These are phyloP conservation scores for Erpobdella octoculata DNA, from an alignment of 2,888 invertebrate species.

Conservation along the genomic window DNA sequence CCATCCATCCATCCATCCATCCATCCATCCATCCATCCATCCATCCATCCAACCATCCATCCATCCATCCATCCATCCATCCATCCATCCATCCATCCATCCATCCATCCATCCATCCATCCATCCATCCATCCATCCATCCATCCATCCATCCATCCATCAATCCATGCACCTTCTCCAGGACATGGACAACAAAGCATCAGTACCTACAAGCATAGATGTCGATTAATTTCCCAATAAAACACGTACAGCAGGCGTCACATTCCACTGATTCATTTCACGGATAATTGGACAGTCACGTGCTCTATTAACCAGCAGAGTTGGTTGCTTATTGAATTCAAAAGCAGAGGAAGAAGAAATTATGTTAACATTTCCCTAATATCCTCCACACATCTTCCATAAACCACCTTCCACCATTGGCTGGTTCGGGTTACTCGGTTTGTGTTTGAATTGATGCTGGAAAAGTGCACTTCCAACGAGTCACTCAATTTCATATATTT, in stretches of 20 bases:
- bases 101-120: neutral
- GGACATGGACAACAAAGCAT: neutral
- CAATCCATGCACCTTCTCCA: neutral
- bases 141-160: neutral
- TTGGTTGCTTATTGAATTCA: no score
- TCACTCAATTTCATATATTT: no score
- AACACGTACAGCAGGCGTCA: neutral
- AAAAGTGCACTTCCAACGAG: no score
- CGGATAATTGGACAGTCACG: neutral
- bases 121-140: neutral
- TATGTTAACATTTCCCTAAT: no score
- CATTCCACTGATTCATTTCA: conserved; percentile 1
- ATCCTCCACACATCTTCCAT: no score
- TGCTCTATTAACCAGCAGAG: neutral
- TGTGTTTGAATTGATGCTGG: no score
- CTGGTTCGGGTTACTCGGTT: no score
- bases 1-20: no score
- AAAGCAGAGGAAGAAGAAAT: no score
- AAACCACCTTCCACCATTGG: no score
- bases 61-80: neutral
- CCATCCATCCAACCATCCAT: neutral
- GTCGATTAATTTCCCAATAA: conserved; percentile 11
- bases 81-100: neutral
- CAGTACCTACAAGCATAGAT: neutral
- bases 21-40: neutral